phyloP scores from a whole-genome alignment of 2,888 invertebrate genomes.

The Euzophera pinguis region DNA sequence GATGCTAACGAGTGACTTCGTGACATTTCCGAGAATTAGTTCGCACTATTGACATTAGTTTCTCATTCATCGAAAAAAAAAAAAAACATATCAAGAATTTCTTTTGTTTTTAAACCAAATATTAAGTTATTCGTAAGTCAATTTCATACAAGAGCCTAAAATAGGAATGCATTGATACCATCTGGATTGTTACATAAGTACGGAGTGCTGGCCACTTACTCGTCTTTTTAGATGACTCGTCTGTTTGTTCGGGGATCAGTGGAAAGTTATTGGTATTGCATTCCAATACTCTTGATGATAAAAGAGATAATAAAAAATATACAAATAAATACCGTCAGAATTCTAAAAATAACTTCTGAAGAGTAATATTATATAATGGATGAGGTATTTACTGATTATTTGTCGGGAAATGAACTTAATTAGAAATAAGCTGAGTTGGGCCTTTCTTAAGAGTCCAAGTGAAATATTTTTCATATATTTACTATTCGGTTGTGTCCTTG shows the following conservation, averaged over 20 bases:
- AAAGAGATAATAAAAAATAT: neutral
- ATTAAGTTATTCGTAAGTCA: neutral
- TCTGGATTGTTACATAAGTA: conserved; percentile 6
- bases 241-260: conserved; percentile 1
- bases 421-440: no score
- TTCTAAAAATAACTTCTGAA: neutral
- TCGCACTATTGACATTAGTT: conserved; percentile 53
- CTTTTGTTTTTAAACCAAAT: conserved; percentile 2
- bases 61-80: conserved; percentile 21
- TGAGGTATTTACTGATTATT: no score
- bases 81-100: neutral
- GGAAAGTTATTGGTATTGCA: conserved; percentile 4
- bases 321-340: neutral
- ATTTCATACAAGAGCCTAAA: conserved; percentile 3
- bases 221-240: neutral
- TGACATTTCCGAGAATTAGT: conserved; percentile 46
- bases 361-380: neutral
- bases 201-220: conserved; percentile 6
- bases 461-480: no score
- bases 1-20: conserved; percentile 30
- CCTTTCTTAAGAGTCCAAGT: no score
- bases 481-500: no score
- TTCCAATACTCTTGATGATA: neutral
- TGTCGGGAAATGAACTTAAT: no score
- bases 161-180: conserved; percentile 4